Evolutionary conservation across 2,888 invertebrate species (phyloP).

Genomic region (Pterobdella sp.): DNA sequence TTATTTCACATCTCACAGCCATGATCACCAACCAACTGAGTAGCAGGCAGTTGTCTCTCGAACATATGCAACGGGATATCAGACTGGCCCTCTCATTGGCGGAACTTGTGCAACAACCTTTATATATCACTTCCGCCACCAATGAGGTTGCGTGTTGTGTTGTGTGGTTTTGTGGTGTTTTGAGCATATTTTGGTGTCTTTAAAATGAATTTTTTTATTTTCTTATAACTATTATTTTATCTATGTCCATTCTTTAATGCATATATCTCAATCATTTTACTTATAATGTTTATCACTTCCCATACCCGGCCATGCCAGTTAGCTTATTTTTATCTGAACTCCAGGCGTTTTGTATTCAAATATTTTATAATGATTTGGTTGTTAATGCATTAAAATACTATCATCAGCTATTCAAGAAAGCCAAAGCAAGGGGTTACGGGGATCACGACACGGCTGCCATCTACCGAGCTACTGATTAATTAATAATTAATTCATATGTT

Average conservation of each 20-base stretch:
- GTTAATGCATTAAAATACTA: background rate
- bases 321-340: background rate
- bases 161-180: background rate
- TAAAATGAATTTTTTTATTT: background rate
- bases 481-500: too few species aligned
- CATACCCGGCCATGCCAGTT: background rate
- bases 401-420: conserved; percentile 74
- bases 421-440: conserved; percentile 83
- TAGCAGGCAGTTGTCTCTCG: conserved; percentile 73
- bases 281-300: too few species aligned
- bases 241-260: too few species aligned
- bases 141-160: conserved; percentile 74
- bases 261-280: too few species aligned
- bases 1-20: conserved; percentile 19
- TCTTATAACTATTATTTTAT: too few species aligned
- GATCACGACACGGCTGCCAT: conserved; percentile 88
- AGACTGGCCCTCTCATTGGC: conserved; percentile 78
- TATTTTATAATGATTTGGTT: background rate
- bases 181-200: too few species aligned
- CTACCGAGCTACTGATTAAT: conserved; percentile 57
- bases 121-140: conserved; percentile 80
- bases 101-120: conserved; percentile 79
- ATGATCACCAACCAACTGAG: conserved; percentile 33
- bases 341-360: background rate
- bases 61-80: conserved; percentile 91